Percentiles rank a stretch among this genome's conserved stretches.
Conservation (phyloP, 2,797 vertebrate genomes). For the Onychomys leucogaster region DNA sequence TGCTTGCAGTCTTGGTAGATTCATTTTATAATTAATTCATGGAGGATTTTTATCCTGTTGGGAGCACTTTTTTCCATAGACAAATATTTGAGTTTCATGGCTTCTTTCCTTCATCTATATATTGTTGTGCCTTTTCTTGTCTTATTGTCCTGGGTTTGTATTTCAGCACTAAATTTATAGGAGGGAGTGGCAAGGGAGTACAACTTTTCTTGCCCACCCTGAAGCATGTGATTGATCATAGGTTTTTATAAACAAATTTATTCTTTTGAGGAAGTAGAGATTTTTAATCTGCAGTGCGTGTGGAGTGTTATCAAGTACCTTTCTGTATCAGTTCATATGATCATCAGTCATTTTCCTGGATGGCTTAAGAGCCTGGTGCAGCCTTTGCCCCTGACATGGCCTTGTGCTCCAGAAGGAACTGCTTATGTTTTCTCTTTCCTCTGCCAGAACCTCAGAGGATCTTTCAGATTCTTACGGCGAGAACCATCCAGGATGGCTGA, state of each 20-base stretch:
- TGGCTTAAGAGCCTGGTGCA: no score
- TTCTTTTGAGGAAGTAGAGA: not conserved
- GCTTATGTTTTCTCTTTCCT: not conserved
- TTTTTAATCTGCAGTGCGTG: not conserved
- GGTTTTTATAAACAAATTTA: not conserved
- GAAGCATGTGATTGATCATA: not conserved
- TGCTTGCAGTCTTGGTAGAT: no score
- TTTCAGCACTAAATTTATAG: not conserved
- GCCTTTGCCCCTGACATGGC: not conserved
- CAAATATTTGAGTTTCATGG: not conserved
- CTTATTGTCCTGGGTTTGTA: not conserved
- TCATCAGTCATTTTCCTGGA: not conserved
- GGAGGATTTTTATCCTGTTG: no score
- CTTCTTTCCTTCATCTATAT: not conserved
- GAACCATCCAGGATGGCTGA: not conserved
- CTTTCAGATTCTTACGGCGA: not conserved
- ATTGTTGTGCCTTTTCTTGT: not conserved
- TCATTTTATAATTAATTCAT: no score
- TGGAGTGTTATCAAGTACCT: no score
- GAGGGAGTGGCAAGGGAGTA: not conserved
- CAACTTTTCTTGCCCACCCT: not conserved
- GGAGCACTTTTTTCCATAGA: not conserved
- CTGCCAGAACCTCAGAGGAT: not conserved
- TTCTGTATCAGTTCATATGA: not conserved
- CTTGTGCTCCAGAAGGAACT: not conserved